Evolutionary conservation across 2,888 invertebrate genomes (phyloP), one percentile per base, ranked within the genome.

Genomic region (Saturnia pavonia): DNA sequence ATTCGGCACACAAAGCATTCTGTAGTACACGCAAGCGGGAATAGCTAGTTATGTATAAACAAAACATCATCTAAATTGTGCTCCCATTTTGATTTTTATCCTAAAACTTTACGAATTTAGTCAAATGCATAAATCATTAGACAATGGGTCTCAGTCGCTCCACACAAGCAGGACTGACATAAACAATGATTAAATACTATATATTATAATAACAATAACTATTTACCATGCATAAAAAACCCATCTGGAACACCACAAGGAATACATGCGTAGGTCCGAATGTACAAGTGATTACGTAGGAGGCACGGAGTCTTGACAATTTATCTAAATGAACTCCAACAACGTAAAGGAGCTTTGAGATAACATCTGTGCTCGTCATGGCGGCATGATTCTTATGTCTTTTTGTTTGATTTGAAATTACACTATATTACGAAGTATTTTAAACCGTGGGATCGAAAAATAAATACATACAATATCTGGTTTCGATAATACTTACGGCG

Each of bases 261-360:
- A 68, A 54, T 22, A 16, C 54, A 48, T 25, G 51, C 25, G 65
- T 65, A 65, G 65, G 65, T 40, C 22, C 40, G n/a, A 65, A 65
- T n/a, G 40, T 65, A 65, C 34, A 8, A 74, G 71, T 73, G 69
- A 66, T 69, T 69, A 72, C 65, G 77, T 80, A 75, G 77, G 76
- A n/a, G n/a, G n/a, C n/a, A n/a, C n/a, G n/a, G n/a, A 75, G 77
- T 75, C 74, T 69, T 65, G 68, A 72, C 68, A 73, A 80, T 80
- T 75, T 75, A 73, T 74, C 72, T 71, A 72, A 75, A 78, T 78
- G 68, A 77, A 77, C 75, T 72, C n/a, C n/a, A n/a, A 70, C 40
- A 70, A 19, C n/a, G 57, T 25, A 34, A 70, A 73, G 71, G 60
- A 57, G 63, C 45, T n/a, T 63, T 27, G 57, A 57, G 25, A 71